Evolutionary conservation across 1,140 invertebrate genomes (phyloP).

Genomic region (Bombus picipes): DNA sequence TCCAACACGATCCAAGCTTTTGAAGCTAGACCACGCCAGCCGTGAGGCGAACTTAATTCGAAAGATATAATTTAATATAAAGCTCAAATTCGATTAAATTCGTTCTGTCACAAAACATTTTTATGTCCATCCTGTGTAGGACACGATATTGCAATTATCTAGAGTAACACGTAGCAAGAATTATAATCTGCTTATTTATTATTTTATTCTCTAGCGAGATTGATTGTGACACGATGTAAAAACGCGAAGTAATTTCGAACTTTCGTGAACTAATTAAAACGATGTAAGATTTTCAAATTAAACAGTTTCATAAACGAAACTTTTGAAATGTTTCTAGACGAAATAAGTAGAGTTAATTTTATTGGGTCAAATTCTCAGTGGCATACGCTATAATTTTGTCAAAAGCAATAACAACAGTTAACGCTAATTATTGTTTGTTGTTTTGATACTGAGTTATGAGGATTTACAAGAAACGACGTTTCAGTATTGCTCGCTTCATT

Average conservation of each 20-base stretch:
- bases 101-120: not conserved
- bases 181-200: not conserved
- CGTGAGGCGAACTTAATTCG: not conserved
- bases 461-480: not conserved
- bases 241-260: too few species aligned
- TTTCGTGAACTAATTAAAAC: too few species aligned
- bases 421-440: too few species aligned
- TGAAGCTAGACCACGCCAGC: not conserved
- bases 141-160: not conserved
- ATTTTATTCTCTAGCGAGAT: not conserved
- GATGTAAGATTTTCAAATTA: too few species aligned
- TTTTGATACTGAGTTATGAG: too few species aligned
- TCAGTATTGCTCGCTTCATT: not conserved
- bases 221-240: not conserved
- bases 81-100: constrained; percentile 22
- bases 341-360: not conserved
- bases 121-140: not conserved
- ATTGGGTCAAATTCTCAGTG: not conserved
- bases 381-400: too few species aligned
- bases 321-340: not conserved
- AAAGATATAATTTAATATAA: constrained; percentile 11
- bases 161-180: not conserved
- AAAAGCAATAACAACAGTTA: too few species aligned
- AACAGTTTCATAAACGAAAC: too few species aligned
- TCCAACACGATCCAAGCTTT: not conserved